phyloP scores from a whole-genome alignment of 2,888 invertebrate species.

The Tachina grossa region DNA sequence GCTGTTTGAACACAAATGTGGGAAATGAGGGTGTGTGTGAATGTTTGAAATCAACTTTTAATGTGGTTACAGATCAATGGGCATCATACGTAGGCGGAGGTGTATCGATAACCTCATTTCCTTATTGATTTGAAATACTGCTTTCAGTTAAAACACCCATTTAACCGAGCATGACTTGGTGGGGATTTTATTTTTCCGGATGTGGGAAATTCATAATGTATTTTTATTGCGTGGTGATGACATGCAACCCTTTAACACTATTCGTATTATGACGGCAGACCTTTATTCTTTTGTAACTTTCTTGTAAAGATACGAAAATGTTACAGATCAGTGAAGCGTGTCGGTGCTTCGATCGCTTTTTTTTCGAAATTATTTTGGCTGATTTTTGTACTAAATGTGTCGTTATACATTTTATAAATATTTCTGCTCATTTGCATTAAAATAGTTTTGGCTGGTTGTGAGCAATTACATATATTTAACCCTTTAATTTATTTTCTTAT shows the following conservation, averaged over 20 bases:
- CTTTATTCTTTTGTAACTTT: background rate
- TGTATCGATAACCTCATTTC: slow-evolving; percentile 79
- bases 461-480: slow-evolving; percentile 45
- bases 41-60: slow-evolving; percentile 73
- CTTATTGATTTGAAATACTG: slow-evolving; percentile 71
- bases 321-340: slow-evolving; percentile 68
- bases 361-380: slow-evolving; percentile 4
- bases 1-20: background rate
- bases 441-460: slow-evolving; percentile 73
- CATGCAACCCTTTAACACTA: slow-evolving; percentile 78
- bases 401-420: slow-evolving; percentile 42
- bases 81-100: slow-evolving; percentile 41
- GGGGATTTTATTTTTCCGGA: slow-evolving; percentile 73
- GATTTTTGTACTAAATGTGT: slow-evolving; percentile 27
- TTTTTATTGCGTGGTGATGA: slow-evolving; percentile 74
- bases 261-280: slow-evolving; percentile 38
- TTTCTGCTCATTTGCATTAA: slow-evolving; percentile 77
- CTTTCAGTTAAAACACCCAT: slow-evolving; percentile 74
- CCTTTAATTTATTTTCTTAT: slow-evolving; percentile 53
- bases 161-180: slow-evolving; percentile 79
- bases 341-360: slow-evolving; percentile 56
- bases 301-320: slow-evolving; percentile 14
- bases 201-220: slow-evolving; percentile 79
- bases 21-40: slow-evolving; percentile 42
- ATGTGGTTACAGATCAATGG: slow-evolving; percentile 73